Evolutionary conservation across 2,797 vertebrate genomes (phyloP), one percentile per base, ranked within the genome.

Genomic region (Leucoraja ocellata): DNA sequence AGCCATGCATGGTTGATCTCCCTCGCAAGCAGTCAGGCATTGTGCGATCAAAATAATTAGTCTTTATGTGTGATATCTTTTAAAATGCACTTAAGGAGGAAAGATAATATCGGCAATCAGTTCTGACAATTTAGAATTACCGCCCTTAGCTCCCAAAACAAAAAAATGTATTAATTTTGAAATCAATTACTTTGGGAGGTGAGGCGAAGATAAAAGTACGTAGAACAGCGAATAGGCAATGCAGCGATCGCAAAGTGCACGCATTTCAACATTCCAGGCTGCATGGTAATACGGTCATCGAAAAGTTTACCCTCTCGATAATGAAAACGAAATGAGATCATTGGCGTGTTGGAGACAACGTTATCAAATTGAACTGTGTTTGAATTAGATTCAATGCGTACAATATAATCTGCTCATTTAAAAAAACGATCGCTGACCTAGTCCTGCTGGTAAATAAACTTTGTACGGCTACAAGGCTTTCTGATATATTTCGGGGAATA

Each of bases 381-480:
- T 73, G 71, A 92, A 76, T 74, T 92, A 23, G 39, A 58, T 92
- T 92, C 68, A 28, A 58, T 92, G 73, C 25, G 68, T 18, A 25
- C 90, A 74, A 92, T 58, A 74, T 92, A 92, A 92, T 92, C 71
- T 73, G 90, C 68, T 92, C 90, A 76, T 92, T 92, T 74, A 58
- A 76, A 92, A 46, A 23, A 74, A 54, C 46, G 36, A 76, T 76
- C 73, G 54, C 90, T 76, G 90, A 92, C 71, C 90, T 46, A 25
- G 39, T 74, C 36, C 21, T 46, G 21, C 73, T 92, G 90, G 90
- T 11, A 92, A 58, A 54, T 92, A 54, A 74, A 92, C 90, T 92
- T 92, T n/a, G 39, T 13, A 14, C 13, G 46, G 90, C 7, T 18
- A 73, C 90, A n/a, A 54, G 73, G 88, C 71, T 91, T 21, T 36